Conservation (phyloP, 2,888 invertebrate genomes). For the Dorcus hopei region DNA sequence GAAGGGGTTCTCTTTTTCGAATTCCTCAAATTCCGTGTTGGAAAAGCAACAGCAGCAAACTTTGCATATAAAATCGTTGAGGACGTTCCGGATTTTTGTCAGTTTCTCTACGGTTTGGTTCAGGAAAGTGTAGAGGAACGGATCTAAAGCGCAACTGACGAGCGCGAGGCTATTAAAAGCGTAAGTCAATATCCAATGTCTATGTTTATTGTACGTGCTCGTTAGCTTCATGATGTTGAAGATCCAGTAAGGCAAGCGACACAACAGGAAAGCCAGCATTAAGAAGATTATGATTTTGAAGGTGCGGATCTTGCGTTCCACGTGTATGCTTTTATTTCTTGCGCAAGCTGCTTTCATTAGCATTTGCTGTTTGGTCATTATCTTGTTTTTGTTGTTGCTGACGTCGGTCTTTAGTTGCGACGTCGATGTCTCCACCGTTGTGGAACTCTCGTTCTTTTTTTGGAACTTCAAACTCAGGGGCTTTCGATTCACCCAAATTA, state of each 20-base stretch:
- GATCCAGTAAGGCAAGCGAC: conserved; percentile 56
- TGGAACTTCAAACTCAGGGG: conserved; percentile 34
- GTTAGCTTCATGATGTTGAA: conserved; percentile 52
- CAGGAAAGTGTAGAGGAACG: conserved; percentile 59
- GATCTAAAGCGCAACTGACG: conserved; percentile 56
- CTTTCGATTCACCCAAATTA: conserved; percentile 52
- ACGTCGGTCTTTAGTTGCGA: conserved; percentile 12
- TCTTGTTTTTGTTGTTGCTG: neutral
- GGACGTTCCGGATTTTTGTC: conserved; percentile 24
- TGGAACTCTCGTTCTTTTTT: conserved; percentile 24
- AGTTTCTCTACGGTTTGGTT: conserved; percentile 49
- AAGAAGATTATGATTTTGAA: conserved; percentile 56
- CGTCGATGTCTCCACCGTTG: conserved; percentile 13
- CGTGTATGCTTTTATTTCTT: conserved; percentile 30
- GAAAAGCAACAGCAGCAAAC: conserved; percentile 45
- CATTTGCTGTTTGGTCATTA: neutral
- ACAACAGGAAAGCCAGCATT: conserved; percentile 54
- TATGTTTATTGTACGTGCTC: conserved; percentile 9
- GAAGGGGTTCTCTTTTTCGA: conserved; percentile 40
- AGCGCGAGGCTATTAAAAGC: conserved; percentile 54
- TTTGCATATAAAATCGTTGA: conserved; percentile 39
- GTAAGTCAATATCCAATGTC: conserved; percentile 51
- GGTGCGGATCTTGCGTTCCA: conserved; percentile 54
- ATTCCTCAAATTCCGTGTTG: conserved; percentile 44
- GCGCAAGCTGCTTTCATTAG: conserved; percentile 6